These are phyloP conservation scores for Premnoplex brunnescens DNA, from an alignment of 2,797 vertebrate species.

Conservation along the genomic window DNA sequence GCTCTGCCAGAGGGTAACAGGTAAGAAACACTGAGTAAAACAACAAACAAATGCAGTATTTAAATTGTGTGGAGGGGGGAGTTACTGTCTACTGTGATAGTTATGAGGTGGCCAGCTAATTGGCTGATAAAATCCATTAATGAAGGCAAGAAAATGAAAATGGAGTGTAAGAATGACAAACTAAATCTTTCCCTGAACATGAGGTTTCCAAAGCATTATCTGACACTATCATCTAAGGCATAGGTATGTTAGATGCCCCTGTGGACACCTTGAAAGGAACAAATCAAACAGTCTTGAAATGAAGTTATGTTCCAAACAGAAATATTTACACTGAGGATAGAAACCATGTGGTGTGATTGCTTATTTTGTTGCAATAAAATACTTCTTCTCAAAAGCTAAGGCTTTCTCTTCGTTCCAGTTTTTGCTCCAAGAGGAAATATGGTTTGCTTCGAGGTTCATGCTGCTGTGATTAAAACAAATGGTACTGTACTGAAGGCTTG, in stretches of 20 bases:
- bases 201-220: background rate
- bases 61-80: background rate
- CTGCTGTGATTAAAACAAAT: background rate
- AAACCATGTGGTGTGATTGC: accelerated
- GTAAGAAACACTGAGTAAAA: background rate
- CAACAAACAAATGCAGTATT: background rate
- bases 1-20: background rate
- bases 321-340: background rate
- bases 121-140: background rate
- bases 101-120: background rate
- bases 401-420: background rate
- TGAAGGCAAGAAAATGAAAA: background rate
- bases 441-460: background rate
- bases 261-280: background rate
- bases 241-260: background rate
- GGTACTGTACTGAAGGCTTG: background rate
- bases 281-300: background rate
- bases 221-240: background rate
- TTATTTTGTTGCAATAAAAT: background rate
- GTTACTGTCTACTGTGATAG: background rate
- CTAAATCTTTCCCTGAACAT: background rate
- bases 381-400: background rate
- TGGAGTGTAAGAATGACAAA: background rate
- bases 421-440: background rate
- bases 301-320: background rate